Evolutionary conservation across 2,888 invertebrate species (phyloP), one percentile per base, ranked within the genome.

Genomic region (Oligia fasciuncula): DNA sequence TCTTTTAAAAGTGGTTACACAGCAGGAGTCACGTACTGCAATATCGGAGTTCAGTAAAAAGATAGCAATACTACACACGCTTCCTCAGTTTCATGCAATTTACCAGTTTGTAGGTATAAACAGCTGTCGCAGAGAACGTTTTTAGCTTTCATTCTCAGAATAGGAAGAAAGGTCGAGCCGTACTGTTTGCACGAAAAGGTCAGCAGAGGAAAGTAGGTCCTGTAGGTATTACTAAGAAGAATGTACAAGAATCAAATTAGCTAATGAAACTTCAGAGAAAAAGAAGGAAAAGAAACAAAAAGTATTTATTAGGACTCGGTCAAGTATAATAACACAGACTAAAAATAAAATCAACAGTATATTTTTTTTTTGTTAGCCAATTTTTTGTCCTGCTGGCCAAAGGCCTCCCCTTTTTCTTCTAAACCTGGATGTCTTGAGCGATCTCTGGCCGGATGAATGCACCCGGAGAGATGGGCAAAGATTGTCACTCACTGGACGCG

Each of bases 21-120:
- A 72, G 35, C 57, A 46, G 73, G 67, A 66, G 83, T 86, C 85
- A 85, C 85, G 81, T 85, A 65, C 63, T 72, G 70, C 49, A 86
- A 87, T 85, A 86, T 87, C 68, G 73, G 62, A 66, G 67, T 73
- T 66, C 40, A 67, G 87, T 77, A 79, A 79, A 85, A 85, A 85
- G 73, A 76, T 76, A 73, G 46, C 72, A 66, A 73, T 60, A 83
- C 77, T 72, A 69, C 57, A 68, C 77, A 62, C n/a, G 82, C 43
- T 85, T 66, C 19, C 72, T 65, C 57, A 62, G 74, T 72, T 81
- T 75, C 86, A 73, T 57, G 54, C 83, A 74, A 86, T 85, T 72
- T 86, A 71, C 62, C 35, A n/a, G 46, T 35, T 23, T 19, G n/a
- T 81, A 82, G 40, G 23, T 62, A 65, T 77, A 81, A 49, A 62